Evolutionary conservation across 2,113 vertebrate species (phyloP).

Genomic region (Bucco capensis): DNA sequence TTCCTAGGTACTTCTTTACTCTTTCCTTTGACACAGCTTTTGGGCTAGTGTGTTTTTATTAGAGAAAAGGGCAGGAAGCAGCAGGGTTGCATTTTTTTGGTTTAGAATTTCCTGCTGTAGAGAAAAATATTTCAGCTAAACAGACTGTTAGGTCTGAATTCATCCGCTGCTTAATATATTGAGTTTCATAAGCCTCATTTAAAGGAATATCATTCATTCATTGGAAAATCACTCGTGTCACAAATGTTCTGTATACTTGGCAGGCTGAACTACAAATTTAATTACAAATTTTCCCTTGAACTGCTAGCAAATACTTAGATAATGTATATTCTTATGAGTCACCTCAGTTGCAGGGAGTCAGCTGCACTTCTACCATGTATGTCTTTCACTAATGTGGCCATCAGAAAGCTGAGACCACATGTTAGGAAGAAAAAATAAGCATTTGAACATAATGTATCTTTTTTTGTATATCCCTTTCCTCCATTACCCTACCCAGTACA

Average conservation of each 20-base stretch:
- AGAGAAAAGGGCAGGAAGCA: background rate
- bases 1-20: background rate
- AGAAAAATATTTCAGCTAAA: background rate
- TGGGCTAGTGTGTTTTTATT: background rate
- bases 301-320: background rate
- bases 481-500: background rate
- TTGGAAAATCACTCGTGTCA: background rate
- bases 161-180: background rate
- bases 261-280: background rate
- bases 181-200: background rate
- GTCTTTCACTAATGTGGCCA: background rate
- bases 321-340: background rate
- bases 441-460: accelerated
- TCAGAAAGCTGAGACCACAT: background rate
- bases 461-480: background rate
- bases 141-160: background rate
- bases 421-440: background rate
- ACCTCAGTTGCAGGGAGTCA: background rate
- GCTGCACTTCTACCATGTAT: accelerated
- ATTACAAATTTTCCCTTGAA: background rate
- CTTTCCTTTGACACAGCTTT: background rate
- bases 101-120: background rate
- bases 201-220: background rate
- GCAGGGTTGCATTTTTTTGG: background rate
- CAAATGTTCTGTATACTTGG: background rate